phyloP scores from a whole-genome alignment of 2,113 vertebrate genomes.

The Clarias magur region DNA sequence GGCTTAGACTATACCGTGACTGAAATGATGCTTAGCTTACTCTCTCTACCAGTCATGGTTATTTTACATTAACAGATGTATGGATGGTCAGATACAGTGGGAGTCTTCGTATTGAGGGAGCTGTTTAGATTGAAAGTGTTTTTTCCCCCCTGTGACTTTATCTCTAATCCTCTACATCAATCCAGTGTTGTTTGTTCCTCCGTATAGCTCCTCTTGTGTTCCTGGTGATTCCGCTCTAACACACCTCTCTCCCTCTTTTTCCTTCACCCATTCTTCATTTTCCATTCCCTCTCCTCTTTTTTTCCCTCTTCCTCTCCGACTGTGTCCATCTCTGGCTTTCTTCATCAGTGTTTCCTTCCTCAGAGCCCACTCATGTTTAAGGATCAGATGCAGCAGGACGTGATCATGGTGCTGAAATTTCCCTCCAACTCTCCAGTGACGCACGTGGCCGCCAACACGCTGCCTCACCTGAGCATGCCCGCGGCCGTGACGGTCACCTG shows the following conservation, averaged over 20 bases:
- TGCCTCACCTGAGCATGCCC: slow-evolving; percentile 95
- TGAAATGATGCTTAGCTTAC: not conserved
- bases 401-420: slow-evolving; percentile 99
- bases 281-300: slow-evolving; percentile 2
- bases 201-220: slow-evolving; percentile 65
- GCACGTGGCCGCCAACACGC: slow-evolving; percentile 95
- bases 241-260: slow-evolving; percentile 72
- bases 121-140: not conserved
- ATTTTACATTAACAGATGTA: not conserved
- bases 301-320: not conserved
- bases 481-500: slow-evolving; percentile 97
- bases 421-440: slow-evolving; percentile 98
- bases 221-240: slow-evolving; percentile 62
- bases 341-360: slow-evolving; percentile 99
- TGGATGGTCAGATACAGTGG: not conserved
- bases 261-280: slow-evolving; percentile 74
- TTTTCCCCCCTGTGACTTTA: not conserved
- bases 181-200: slow-evolving; percentile 27
- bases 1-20: not conserved
- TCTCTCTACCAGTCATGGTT: not conserved
- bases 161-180: slow-evolving; percentile 38
- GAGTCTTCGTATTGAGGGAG: not conserved
- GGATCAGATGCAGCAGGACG: slow-evolving; percentile 99
- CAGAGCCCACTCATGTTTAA: slow-evolving; percentile 99
- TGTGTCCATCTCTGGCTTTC: slow-evolving; percentile 38